Evolutionary conservation across 2,797 vertebrate species (phyloP), one percentile per base, ranked within the genome.

Genomic region (Myotis planiceps): DNA sequence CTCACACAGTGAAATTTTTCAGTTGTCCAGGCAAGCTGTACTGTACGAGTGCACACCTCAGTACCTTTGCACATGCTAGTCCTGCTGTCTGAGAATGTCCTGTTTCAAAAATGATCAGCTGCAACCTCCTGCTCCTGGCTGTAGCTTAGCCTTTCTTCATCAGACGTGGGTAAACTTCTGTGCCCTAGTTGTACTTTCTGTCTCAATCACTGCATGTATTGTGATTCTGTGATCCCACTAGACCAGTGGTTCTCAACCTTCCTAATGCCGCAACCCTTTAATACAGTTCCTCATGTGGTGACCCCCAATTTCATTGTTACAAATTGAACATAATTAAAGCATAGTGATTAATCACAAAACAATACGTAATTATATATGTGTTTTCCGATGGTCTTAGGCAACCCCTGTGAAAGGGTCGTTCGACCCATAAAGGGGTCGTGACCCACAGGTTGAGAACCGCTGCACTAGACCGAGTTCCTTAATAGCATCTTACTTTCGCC

Each of bases 31-130:
- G 42, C 16, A 45, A 25, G 42, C 42, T 88, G 0, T 45, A 2
- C 16, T 21, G 0, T 5, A 13, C 29, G 27, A 8, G 34, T 68
- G 53, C 10, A 18, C 13, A 25, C 29, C 16, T 21, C n/a, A 2
- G 21, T 18, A 0, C 55, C 71, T 83, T 86, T 42, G 66, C 10
- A 25, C 21, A 3, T 34, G 65, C 51, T 15, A 0, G 12, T 25
- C 37, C 25, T 83, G 42, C 34, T 37, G 39, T 39, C 18, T 29
- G 68, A 13, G n/a, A 80, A 10, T n/a, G 45, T 51, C 21, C 60
- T 47, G 0, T 5, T 45, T 75, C 53, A 68, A 0, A 1, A 0
- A 3, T 19, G 23, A 5, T 37, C 58, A 13, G 15, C 51, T 25
- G 9, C 15, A 37, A 0, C 66, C 71, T 37, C 65, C 34, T 21